These are phyloP conservation scores for Drosophila testacea DNA, from an alignment of 2,888 invertebrate species.

Conservation along the genomic window DNA sequence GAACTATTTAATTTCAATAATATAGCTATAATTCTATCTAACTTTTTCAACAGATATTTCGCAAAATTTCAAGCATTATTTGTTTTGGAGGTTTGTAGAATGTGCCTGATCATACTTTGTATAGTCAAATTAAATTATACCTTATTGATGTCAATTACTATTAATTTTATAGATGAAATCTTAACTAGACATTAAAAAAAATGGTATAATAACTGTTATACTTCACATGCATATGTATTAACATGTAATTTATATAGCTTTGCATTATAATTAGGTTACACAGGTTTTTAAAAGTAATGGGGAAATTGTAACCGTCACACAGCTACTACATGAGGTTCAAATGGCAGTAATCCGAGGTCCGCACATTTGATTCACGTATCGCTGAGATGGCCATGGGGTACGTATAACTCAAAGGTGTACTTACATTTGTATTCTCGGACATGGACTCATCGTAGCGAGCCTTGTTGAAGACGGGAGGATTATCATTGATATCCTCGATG, in stretches of 20 bases:
- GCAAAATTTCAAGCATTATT: no score
- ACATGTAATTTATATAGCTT: neutral
- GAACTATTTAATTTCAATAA: no score
- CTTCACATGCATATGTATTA: neutral
- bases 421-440: conserved; percentile 91
- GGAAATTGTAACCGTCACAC: neutral
- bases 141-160: no score
- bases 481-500: conserved; percentile 97
- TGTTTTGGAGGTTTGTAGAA: neutral
- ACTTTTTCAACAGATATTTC: no score
- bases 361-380: conserved; percentile 58
- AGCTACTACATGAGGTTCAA: conserved; percentile 46
- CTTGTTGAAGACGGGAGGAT: conserved; percentile 86
- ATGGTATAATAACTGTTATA: neutral
- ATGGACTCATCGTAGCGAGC: conserved; percentile 90
- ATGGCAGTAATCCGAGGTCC: conserved; percentile 83
- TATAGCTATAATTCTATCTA: no score
- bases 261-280: neutral
- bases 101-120: neutral
- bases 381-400: neutral
- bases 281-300: neutral
- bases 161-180: no score
- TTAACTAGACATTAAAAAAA: no score
- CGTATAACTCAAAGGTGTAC: conserved; percentile 25
- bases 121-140: no score